Evolutionary conservation across 2,113 vertebrate species (phyloP).

Genomic region (Trochalopteron elliotii): DNA sequence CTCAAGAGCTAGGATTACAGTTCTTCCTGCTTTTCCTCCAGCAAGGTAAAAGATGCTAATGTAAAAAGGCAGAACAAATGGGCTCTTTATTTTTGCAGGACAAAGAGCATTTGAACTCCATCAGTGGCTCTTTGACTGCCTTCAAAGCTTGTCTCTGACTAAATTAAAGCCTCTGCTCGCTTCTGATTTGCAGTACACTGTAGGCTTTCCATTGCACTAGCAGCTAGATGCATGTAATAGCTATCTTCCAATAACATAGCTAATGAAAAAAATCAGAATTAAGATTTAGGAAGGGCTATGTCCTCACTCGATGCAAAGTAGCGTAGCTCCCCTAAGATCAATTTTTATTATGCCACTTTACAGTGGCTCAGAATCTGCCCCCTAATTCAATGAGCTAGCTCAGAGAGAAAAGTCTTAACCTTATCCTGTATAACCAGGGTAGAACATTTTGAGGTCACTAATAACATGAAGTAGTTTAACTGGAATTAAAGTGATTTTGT

Average conservation of each 20-base stretch:
- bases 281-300: not conserved
- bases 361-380: not conserved
- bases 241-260: not conserved
- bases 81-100: constrained; percentile 44
- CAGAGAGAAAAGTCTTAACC: constrained; percentile 25
- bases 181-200: not conserved
- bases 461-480: constrained; percentile 40
- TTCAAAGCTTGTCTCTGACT: constrained; percentile 48
- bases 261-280: not conserved
- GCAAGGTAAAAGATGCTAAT: constrained; percentile 42
- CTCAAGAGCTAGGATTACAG: not conserved
- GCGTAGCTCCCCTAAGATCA: not conserved
- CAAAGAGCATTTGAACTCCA: constrained; percentile 55
- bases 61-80: constrained; percentile 34
- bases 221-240: not conserved
- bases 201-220: not conserved
- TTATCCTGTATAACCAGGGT: not conserved
- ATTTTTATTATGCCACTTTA: constrained; percentile 11
- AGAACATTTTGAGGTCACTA: constrained; percentile 20
- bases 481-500: constrained; percentile 40
- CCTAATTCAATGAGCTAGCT: not conserved
- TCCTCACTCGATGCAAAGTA: not conserved
- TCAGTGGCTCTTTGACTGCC: constrained; percentile 57
- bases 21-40: not conserved
- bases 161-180: constrained; percentile 31